Evolutionary conservation across 2,797 vertebrate species (phyloP).

Genomic region (Artibeus lituratus): DNA sequence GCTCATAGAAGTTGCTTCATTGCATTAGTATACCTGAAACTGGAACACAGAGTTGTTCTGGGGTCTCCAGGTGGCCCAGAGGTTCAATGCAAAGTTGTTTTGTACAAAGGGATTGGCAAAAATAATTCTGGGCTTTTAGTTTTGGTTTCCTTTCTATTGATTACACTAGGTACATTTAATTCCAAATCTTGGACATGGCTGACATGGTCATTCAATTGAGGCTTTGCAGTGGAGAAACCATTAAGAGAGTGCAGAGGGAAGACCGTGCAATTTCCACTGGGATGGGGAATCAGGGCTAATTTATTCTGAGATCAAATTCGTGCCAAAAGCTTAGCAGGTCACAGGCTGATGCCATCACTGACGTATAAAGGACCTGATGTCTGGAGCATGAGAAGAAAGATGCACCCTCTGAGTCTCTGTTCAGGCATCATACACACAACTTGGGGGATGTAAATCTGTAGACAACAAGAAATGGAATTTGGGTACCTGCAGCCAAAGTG

Average conservation of each 20-base stretch:
- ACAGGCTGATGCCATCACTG: slow-evolving; percentile 2
- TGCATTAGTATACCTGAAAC: slow-evolving; percentile 30
- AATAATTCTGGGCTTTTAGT: slow-evolving; percentile 73
- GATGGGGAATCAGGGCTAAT: slow-evolving; percentile 58
- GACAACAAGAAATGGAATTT: background rate
- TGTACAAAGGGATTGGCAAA: slow-evolving; percentile 59
- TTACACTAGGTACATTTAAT: slow-evolving; percentile 78
- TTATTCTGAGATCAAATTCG: slow-evolving; percentile 66
- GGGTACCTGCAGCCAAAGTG: accelerated
- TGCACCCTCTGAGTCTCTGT: background rate
- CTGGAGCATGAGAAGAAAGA: background rate
- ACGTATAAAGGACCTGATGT: background rate
- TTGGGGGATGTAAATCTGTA: background rate
- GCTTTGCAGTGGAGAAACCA: slow-evolving; percentile 76
- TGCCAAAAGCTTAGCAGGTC: slow-evolving; percentile 50
- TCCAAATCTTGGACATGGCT: slow-evolving; percentile 70
- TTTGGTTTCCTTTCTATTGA: slow-evolving; percentile 81
- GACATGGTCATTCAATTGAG: slow-evolving; percentile 70
- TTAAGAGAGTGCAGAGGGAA: slow-evolving; percentile 75
- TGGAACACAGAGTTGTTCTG: background rate
- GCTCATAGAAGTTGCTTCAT: slow-evolving; percentile 33
- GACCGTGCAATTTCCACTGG: slow-evolving; percentile 58
- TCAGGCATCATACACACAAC: background rate
- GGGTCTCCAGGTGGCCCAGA: slow-evolving; percentile 51
- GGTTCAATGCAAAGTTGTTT: slow-evolving; percentile 70